A percentile compares a stretch with the other conserved stretches of the same genome.
These are phyloP conservation scores for Hiodon tergisus DNA, from an alignment of 2,113 vertebrate species.

Conservation along the genomic window DNA sequence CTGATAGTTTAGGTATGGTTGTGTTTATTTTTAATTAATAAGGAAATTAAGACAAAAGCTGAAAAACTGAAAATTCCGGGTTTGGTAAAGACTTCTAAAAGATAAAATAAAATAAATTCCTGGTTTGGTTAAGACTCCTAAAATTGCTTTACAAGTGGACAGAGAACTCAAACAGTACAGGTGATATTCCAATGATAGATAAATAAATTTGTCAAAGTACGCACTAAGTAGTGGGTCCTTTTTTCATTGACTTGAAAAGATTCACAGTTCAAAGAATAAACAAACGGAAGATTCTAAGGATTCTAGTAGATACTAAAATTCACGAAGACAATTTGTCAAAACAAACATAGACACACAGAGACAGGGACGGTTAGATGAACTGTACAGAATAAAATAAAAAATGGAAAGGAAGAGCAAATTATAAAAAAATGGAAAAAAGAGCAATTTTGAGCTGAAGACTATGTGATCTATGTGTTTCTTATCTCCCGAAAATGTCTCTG, in stretches of 20 bases:
- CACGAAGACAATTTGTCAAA: background rate
- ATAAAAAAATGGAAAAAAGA: background rate
- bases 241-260: background rate
- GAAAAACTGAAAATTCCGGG: too few species aligned
- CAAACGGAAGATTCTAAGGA: background rate
- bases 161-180: background rate
- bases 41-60: too few species aligned
- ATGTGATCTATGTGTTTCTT: conserved; percentile 45
- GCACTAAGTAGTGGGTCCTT: background rate
- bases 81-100: too few species aligned
- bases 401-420: background rate
- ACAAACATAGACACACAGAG: background rate
- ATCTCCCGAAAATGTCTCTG: conserved; percentile 58
- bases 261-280: background rate
- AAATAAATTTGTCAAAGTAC: too few species aligned
- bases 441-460: background rate
- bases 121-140: too few species aligned
- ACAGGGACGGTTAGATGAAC: background rate
- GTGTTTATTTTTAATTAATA: too few species aligned
- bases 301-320: too few species aligned
- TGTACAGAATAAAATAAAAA: background rate
- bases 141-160: too few species aligned
- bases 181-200: too few species aligned
- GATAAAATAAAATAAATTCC: too few species aligned
- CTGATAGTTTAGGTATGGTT: background rate